A percentile compares a stretch with the other conserved stretches of the same genome.
These are phyloP conservation scores for Trogon melanurus DNA, from an alignment of 2,113 vertebrate genomes.

Conservation along the genomic window DNA sequence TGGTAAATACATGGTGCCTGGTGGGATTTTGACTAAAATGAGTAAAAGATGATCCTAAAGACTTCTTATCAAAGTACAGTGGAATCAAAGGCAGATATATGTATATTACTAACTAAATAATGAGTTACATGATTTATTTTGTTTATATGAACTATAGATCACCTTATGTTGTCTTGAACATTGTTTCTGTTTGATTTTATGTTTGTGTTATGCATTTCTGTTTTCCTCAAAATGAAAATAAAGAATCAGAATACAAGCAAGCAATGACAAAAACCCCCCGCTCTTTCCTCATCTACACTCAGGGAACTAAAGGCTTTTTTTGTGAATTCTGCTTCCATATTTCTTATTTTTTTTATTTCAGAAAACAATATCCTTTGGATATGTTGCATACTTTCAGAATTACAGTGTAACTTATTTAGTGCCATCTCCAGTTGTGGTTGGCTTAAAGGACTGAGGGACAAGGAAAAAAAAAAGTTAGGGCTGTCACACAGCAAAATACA, in stretches of 20 bases:
- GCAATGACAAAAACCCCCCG: neutral
- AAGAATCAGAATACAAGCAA: neutral
- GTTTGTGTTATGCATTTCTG: neutral
- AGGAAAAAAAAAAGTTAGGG: constrained; percentile 31
- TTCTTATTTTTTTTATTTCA: constrained; percentile 47
- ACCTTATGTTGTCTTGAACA: neutral
- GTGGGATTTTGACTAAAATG: neutral
- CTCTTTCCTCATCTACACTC: neutral
- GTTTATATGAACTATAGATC: neutral
- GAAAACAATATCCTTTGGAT: constrained; percentile 41
- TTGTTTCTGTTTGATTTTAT: neutral
- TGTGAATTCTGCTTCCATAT: constrained; percentile 17
- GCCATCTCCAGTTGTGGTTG: constrained; percentile 30
- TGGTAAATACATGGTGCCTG: neutral
- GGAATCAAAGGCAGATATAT: neutral
- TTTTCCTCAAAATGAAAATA: neutral
- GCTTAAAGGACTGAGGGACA: constrained; percentile 9
- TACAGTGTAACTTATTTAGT: constrained; percentile 52
- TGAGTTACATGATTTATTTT: neutral
- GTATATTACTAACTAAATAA: neutral
- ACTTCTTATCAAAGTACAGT: neutral
- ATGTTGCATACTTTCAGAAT: constrained; percentile 29
- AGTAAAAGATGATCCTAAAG: neutral
- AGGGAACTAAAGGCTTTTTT: neutral
- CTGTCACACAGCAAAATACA: constrained; percentile 8